phyloP scores from a whole-genome alignment of 64 coral and sea anemone species.

The Dendrophyllia cribrosa region DNA sequence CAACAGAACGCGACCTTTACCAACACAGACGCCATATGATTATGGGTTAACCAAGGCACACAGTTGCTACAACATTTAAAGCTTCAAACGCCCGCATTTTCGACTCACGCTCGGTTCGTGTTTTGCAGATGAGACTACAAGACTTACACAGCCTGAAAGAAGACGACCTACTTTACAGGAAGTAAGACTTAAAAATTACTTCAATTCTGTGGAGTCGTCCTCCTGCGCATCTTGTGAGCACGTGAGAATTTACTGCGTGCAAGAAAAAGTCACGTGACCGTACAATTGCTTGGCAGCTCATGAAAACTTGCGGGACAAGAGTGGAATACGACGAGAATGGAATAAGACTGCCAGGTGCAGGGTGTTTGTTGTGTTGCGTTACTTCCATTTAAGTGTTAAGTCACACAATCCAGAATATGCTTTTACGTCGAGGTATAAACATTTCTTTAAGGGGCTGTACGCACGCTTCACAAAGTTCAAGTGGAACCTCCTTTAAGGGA shows the following conservation, averaged over 20 bases:
- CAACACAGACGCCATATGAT: neutral
- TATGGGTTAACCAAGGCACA: neutral
- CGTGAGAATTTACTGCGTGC: slow-evolving; percentile 69
- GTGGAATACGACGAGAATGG: neutral
- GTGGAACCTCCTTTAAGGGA: no score
- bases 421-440: neutral
- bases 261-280: slow-evolving; percentile 42
- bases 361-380: neutral
- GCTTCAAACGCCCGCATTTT: neutral
- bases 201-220: slow-evolving; percentile 70
- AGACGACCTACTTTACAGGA: slow-evolving; percentile 65
- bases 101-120: neutral
- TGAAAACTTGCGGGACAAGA: neutral
- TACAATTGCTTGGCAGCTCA: neutral
- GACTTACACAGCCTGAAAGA: slow-evolving; percentile 12
- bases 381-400: neutral
- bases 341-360: neutral
- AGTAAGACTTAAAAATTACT: slow-evolving; percentile 74
- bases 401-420: neutral
- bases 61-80: neutral
- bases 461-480: neutral
- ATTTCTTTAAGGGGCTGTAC: no score
- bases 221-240: slow-evolving; percentile 71
- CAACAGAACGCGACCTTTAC: neutral
- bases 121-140: slow-evolving; percentile 65